Evolutionary conservation across 2,113 vertebrate genomes (phyloP).

Genomic region (Orientallactaga bullata): DNA sequence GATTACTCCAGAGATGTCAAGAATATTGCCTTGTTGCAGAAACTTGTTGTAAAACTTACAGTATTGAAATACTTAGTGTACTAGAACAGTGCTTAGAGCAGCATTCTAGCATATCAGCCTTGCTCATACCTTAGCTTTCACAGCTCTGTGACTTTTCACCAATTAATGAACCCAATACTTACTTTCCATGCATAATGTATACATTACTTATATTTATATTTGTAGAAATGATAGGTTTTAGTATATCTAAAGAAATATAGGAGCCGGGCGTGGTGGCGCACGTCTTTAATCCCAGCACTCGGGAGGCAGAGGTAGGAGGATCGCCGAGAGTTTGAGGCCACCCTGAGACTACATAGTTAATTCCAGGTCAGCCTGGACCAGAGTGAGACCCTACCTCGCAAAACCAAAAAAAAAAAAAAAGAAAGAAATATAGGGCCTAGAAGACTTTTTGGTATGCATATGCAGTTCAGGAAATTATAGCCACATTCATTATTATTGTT

Average conservation of each 20-base stretch:
- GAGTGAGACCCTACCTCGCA: too few species aligned
- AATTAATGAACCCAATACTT: not conserved
- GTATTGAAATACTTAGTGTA: not conserved
- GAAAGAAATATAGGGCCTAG: not conserved
- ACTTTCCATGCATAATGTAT: not conserved
- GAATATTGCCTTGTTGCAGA: not conserved
- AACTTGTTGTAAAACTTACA: not conserved
- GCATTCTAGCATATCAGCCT: not conserved
- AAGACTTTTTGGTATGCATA: not conserved
- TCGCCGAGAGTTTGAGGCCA: too few species aligned
- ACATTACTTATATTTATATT: not conserved
- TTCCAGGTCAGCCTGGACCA: too few species aligned
- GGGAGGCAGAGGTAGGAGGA: too few species aligned
- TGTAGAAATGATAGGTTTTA: not conserved
- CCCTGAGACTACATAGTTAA: too few species aligned
- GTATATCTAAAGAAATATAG: not conserved
- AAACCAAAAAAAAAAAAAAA: too few species aligned
- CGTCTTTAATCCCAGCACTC: too few species aligned
- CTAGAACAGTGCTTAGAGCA: not conserved
- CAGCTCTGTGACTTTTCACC: not conserved
- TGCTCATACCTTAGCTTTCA: not conserved
- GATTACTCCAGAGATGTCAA: slow-evolving; percentile 76
- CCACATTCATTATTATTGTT: not conserved
- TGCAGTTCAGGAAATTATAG: not conserved
- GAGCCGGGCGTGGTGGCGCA: too few species aligned